phyloP scores from a whole-genome alignment of 2,113 vertebrate species.

The Nycticorax nycticorax region DNA sequence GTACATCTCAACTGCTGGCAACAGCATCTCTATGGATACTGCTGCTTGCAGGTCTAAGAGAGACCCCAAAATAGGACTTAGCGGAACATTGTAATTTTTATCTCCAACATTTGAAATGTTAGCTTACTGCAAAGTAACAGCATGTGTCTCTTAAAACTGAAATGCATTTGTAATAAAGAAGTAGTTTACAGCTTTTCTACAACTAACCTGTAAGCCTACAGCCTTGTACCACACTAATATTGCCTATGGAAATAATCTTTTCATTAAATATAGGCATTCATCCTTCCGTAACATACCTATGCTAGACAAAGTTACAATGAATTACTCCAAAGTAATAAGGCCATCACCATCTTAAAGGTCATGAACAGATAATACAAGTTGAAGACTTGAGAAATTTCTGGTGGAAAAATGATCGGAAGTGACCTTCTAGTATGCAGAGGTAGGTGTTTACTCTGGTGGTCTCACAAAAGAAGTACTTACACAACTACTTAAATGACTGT shows the following conservation, averaged over 20 bases:
- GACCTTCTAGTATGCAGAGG: background rate
- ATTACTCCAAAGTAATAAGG: background rate
- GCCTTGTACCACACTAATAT: background rate
- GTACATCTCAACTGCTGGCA: slow-evolving; percentile 11
- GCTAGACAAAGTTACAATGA: background rate
- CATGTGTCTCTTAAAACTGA: background rate
- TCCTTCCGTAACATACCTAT: background rate
- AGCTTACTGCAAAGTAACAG: background rate
- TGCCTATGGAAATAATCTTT: background rate
- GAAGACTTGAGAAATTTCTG: background rate
- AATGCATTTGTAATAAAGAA: background rate
- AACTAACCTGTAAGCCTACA: background rate
- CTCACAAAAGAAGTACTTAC: background rate
- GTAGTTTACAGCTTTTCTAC: background rate
- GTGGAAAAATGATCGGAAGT: background rate
- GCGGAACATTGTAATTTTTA: background rate
- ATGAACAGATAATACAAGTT: accelerated
- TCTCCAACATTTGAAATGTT: background rate
- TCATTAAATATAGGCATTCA: background rate
- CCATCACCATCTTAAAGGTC: background rate
- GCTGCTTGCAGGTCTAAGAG: background rate
- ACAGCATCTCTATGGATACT: slow-evolving; percentile 33
- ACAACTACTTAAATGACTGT: background rate
- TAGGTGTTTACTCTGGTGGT: background rate
- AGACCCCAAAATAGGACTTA: background rate